phyloP scores from a whole-genome alignment of 2,888 invertebrate species.

The Ochlodes sylvanus region DNA sequence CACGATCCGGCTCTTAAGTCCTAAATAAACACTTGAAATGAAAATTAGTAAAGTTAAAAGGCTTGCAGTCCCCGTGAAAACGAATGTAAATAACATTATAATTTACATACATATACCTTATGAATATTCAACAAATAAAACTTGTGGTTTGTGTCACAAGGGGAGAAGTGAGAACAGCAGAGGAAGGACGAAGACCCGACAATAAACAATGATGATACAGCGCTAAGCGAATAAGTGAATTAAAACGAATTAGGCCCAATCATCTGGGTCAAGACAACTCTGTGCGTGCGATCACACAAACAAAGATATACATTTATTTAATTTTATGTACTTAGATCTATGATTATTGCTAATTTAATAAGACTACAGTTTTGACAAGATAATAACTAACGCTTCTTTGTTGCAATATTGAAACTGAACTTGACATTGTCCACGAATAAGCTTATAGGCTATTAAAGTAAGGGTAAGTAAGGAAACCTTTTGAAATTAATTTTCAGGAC shows the following conservation, averaged over 20 bases:
- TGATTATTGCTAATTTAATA: neutral
- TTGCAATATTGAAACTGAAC: no score
- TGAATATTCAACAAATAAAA: slow-evolving; percentile 1
- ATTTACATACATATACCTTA: neutral
- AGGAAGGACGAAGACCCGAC: slow-evolving; percentile 14
- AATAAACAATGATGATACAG: slow-evolving; percentile 42
- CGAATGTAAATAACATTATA: slow-evolving; percentile 1
- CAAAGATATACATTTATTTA: slow-evolving; percentile 28
- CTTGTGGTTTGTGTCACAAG: neutral
- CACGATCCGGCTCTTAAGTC: neutral
- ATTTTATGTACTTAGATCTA: slow-evolving; percentile 23
- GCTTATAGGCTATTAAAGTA: no score
- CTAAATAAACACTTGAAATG: slow-evolving; percentile 3
- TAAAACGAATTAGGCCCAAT: slow-evolving; percentile 60
- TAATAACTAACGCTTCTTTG: no score
- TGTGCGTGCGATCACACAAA: slow-evolving; percentile 52
- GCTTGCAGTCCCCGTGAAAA: slow-evolving; percentile 2
- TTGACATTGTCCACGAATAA: no score
- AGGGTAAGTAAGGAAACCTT: no score
- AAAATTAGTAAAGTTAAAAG: slow-evolving; percentile 10
- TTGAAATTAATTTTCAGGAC: no score
- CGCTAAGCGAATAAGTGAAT: slow-evolving; percentile 52
- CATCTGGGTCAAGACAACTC: slow-evolving; percentile 72
- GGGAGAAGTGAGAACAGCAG: neutral
- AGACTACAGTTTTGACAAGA: no score